Percentiles rank a stretch among this genome's conserved stretches.
Evolutionary conservation across 2,797 vertebrate species (phyloP).

Genomic region (Sylvilagus floridanus): DNA sequence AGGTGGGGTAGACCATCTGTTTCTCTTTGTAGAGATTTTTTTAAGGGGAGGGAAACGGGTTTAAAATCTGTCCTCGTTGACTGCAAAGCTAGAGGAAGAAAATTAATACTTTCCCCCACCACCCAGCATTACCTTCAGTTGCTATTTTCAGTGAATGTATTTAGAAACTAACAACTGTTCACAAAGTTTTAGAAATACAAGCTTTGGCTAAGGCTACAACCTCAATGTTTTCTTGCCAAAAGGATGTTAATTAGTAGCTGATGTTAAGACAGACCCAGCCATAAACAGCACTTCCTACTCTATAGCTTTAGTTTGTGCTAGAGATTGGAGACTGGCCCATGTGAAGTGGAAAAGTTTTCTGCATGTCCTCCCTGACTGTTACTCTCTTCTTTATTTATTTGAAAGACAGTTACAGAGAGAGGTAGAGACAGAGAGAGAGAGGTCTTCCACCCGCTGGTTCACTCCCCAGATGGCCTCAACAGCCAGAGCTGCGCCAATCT

Average conservation of each 20-base stretch:
- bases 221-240: slow-evolving; percentile 49
- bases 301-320: slow-evolving; percentile 55
- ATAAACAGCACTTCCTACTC: neutral
- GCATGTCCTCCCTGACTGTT: neutral
- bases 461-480: too few species aligned
- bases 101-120: slow-evolving; percentile 69
- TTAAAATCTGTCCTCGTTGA: slow-evolving; percentile 62
- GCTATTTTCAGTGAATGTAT: slow-evolving; percentile 51
- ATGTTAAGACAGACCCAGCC: slow-evolving; percentile 24
- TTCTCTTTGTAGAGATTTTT: slow-evolving; percentile 63
- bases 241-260: slow-evolving; percentile 67
- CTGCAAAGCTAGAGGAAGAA: slow-evolving; percentile 61
- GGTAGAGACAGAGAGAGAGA: too few species aligned
- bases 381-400: too few species aligned
- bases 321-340: neutral
- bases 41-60: slow-evolving; percentile 53
- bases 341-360: neutral
- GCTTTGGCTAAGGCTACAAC: slow-evolving; percentile 25
- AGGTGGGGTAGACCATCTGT: slow-evolving; percentile 68
- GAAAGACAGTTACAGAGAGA: too few species aligned
- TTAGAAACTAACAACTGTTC: slow-evolving; percentile 53
- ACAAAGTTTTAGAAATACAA: slow-evolving; percentile 53
- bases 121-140: slow-evolving; percentile 33
- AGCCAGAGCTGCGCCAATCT: too few species aligned
- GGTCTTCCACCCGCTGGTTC: too few species aligned